phyloP scores from a whole-genome alignment of 2,888 invertebrate species.

The Apeira syringaria region DNA sequence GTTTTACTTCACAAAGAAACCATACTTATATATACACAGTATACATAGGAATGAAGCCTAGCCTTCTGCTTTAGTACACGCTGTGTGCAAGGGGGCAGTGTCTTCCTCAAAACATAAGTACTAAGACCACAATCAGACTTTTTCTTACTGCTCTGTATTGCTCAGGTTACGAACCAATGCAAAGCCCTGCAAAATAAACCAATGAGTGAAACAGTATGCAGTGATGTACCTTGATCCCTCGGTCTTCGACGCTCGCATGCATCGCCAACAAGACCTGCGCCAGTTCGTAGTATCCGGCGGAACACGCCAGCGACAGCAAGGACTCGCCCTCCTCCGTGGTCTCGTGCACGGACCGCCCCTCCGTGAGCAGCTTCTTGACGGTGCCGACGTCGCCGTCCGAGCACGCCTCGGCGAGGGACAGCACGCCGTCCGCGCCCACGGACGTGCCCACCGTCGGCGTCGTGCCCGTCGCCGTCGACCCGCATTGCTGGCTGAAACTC shows the following conservation, averaged over 20 bases:
- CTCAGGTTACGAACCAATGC: no score
- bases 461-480: conserved; percentile 69
- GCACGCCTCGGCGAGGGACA: conserved; percentile 95
- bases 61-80: no score
- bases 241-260: conserved; percentile 98
- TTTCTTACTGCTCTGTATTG: no score
- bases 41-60: no score
- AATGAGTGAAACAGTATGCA: no score
- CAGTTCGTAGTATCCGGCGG: conserved; percentile 98
- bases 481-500: conserved; percentile 69
- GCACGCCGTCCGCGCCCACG: conserved; percentile 81
- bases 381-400: conserved; percentile 97
- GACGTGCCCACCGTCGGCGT: conserved; percentile 75
- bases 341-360: conserved; percentile 97
- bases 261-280: conserved; percentile 98
- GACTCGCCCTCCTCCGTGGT: conserved; percentile 99
- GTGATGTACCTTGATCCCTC: conserved; percentile 96
- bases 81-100: no score
- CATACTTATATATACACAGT: no score
- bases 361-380: conserved; percentile 95
- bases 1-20: no score
- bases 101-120: no score
- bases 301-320: conserved; percentile 97
- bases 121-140: no score
- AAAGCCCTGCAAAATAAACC: no score